phyloP scores from a whole-genome alignment of 2,797 vertebrate genomes.

The Lindbergichthys nudifrons region DNA sequence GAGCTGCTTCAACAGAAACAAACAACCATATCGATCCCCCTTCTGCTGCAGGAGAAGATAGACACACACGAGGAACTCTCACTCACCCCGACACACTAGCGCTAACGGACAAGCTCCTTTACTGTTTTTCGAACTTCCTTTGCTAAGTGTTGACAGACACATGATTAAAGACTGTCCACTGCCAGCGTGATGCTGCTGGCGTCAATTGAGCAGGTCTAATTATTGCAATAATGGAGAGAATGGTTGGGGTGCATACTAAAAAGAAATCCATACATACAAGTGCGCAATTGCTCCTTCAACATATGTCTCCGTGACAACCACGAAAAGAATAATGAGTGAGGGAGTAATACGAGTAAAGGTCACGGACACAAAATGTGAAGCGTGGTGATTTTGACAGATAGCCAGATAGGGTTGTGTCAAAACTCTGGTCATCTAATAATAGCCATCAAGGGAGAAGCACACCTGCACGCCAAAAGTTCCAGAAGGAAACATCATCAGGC shows the following conservation, averaged over 20 bases:
- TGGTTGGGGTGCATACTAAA: slow-evolving; percentile 62
- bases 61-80: slow-evolving; percentile 44
- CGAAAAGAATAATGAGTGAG: slow-evolving; percentile 71
- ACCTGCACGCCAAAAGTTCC: slow-evolving; percentile 26
- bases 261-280: slow-evolving; percentile 71
- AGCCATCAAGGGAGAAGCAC: slow-evolving; percentile 50
- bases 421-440: slow-evolving; percentile 49
- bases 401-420: slow-evolving; percentile 66
- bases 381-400: slow-evolving; percentile 62
- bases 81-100: slow-evolving; percentile 42
- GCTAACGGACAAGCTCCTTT: slow-evolving; percentile 50
- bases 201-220: slow-evolving; percentile 82
- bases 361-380: slow-evolving; percentile 73
- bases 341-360: slow-evolving; percentile 66
- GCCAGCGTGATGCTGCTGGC: slow-evolving; percentile 64
- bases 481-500: slow-evolving; percentile 7
- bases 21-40: slow-evolving; percentile 36
- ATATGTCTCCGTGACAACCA: slow-evolving; percentile 72
- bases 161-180: slow-evolving; percentile 78
- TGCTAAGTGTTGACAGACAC: slow-evolving; percentile 72
- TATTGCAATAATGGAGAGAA: slow-evolving; percentile 69
- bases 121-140: slow-evolving; percentile 66
- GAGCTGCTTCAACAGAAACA: slow-evolving; percentile 50
- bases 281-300: slow-evolving; percentile 55
- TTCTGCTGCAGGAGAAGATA: slow-evolving; percentile 24